A percentile compares a stretch with the other conserved stretches of the same genome.
Conservation (phyloP, 2,888 invertebrate species). For the Cephus pulcher region DNA sequence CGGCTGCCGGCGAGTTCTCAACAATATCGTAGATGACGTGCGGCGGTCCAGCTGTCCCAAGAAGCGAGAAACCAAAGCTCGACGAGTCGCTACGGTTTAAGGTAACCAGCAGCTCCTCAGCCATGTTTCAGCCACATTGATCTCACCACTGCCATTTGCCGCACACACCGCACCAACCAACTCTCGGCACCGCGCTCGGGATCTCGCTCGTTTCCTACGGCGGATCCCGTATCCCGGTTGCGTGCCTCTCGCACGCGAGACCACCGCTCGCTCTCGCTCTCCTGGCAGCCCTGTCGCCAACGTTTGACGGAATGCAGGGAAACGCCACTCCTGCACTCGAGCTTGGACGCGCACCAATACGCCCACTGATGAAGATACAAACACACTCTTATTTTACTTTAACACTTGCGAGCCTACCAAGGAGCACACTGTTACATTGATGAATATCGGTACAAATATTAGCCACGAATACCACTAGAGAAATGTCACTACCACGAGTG, state of each 20-base stretch:
- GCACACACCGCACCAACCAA: slow-evolving; percentile 10
- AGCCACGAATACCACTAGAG: no score
- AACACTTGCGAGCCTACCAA: no score
- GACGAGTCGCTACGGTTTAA: slow-evolving; percentile 87
- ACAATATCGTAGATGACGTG: slow-evolving; percentile 94
- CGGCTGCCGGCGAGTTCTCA: slow-evolving; percentile 93
- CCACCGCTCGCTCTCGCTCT: slow-evolving; percentile 14
- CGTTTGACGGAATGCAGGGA: slow-evolving; percentile 35
- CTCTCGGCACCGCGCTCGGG: neutral
- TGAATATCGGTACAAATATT: no score
- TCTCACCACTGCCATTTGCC: slow-evolving; percentile 29
- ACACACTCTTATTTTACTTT: no score
- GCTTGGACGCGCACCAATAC: neutral
- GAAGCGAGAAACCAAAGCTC: slow-evolving; percentile 91
- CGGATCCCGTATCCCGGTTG: neutral
- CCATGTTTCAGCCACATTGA: slow-evolving; percentile 71
- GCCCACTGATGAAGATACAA: neutral
- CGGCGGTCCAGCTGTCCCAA: slow-evolving; percentile 91
- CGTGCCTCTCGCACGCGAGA: slow-evolving; percentile 1
- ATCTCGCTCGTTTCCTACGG: no score
- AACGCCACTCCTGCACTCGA: slow-evolving; percentile 33
- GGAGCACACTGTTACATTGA: neutral
- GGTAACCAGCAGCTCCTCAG: slow-evolving; percentile 91
- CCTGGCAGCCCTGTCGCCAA: slow-evolving; percentile 27
- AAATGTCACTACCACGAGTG: no score